Conservation (phyloP, 2,797 vertebrate genomes). For the Channallabes apus region DNA sequence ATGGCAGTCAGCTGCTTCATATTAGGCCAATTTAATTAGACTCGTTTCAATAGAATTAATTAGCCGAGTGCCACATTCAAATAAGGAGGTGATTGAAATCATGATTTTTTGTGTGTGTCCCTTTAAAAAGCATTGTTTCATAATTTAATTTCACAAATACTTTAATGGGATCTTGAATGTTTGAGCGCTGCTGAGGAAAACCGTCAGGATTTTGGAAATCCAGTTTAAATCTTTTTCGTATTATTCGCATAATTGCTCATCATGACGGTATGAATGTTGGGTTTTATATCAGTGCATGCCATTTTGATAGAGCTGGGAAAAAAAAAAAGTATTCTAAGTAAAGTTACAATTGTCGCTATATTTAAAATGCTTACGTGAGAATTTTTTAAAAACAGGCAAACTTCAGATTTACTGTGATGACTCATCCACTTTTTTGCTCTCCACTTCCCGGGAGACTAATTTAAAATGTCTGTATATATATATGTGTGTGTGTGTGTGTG, state of each 20-base stretch:
- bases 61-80: slow-evolving; percentile 66
- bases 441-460: not conserved
- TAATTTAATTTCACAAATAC: slow-evolving; percentile 65
- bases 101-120: slow-evolving; percentile 49
- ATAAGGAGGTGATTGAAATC: slow-evolving; percentile 69
- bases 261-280: slow-evolving; percentile 45
- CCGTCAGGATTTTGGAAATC: slow-evolving; percentile 46
- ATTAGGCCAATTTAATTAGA: slow-evolving; percentile 75
- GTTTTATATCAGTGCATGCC: slow-evolving; percentile 13
- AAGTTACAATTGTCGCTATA: slow-evolving; percentile 27
- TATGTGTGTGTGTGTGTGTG: not conserved
- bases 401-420: slow-evolving; percentile 18
- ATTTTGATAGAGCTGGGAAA: slow-evolving; percentile 26
- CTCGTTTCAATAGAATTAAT: slow-evolving; percentile 75
- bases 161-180: slow-evolving; percentile 65
- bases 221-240: slow-evolving; percentile 58
- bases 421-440: slow-evolving; percentile 16
- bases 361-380: slow-evolving; percentile 36
- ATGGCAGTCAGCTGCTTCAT: slow-evolving; percentile 64
- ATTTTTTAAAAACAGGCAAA: slow-evolving; percentile 29
- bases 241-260: slow-evolving; percentile 51
- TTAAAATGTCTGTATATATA: slow-evolving; percentile 3
- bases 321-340: slow-evolving; percentile 28
- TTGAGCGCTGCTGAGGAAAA: slow-evolving; percentile 43
- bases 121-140: slow-evolving; percentile 68